Percentiles rank a stretch among this genome's conserved stretches.
These are phyloP conservation scores for Panurus biarmicus DNA, from an alignment of 2,113 vertebrate genomes.

Conservation along the genomic window DNA sequence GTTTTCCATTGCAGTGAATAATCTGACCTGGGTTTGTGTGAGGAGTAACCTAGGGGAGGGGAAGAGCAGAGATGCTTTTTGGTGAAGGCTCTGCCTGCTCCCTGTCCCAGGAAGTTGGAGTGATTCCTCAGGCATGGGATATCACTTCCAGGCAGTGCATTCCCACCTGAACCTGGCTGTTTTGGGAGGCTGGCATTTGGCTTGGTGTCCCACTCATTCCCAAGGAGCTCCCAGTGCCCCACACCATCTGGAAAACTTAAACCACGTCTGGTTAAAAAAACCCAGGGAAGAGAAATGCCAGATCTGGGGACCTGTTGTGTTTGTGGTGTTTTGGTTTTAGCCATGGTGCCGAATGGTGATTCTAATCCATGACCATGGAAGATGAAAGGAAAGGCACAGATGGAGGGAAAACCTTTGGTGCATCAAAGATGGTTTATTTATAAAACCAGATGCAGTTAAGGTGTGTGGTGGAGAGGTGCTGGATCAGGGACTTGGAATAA, in stretches of 20 bases:
- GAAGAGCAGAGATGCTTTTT: neutral
- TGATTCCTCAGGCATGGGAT: conserved; percentile 14
- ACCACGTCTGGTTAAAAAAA: neutral
- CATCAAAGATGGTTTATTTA: neutral
- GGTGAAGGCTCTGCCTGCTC: neutral
- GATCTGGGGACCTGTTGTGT: neutral
- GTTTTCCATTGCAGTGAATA: conserved; percentile 39
- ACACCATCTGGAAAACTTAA: neutral
- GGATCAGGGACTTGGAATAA: neutral
- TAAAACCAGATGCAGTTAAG: neutral
- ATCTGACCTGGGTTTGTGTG: conserved; percentile 5
- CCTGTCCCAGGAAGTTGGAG: neutral
- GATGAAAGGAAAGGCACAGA: neutral
- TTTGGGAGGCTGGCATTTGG: neutral
- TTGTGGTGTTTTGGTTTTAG: neutral
- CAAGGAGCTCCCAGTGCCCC: neutral
- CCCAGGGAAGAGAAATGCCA: neutral
- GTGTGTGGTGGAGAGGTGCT: neutral
- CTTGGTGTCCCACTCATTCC: neutral
- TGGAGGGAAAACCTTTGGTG: neutral
- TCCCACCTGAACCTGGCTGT: conserved; percentile 29
- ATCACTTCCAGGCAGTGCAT: neutral
- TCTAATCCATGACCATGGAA: neutral
- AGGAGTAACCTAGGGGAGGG: conserved; percentile 8
- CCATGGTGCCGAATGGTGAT: fast-evolving